Base-by-base conservation (phyloP, 2,113 vertebrate genomes). In the Phalacrocorax pelagicus region DNA sequence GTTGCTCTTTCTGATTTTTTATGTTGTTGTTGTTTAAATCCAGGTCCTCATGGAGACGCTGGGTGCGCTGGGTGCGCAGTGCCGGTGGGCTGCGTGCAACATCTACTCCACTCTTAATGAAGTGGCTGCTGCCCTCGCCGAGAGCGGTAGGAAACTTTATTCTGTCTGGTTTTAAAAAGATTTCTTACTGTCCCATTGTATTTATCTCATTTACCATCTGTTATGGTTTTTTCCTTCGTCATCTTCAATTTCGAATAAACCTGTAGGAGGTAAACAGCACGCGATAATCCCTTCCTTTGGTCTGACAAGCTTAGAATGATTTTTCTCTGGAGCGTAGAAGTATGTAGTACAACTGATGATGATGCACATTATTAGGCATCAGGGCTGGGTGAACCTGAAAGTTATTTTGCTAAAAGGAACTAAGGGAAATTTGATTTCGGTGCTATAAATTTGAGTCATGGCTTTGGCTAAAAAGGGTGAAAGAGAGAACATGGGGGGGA, bases 21-120 rank as follows among this genome's bases (percentile, higher is more conserved):
- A 42, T 42, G 42, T 11, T 17, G 34, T 26, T 10, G 19, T 10
- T 12, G 3, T 23, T 49, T 15, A 16, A 22, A 38, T 46, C 3
- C 92, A 99, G 99, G 99, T 99, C 47, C 98, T 99, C 57, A 99
- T 99, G 99, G 99, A 99, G 97, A 99, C 99, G 1, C 98, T 99
- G 67, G 98, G 99, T 1, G 99, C 99, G 4, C 55, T 99, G 97
- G 99, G 99, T 0, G 99, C 99, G 14, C 99, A 99, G 98, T 99
- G 99, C 97, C 97, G 99, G 36, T 99, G 99, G 99, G 99, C 99
- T 2, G 99, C 99, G 34, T 99, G 99, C 96, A 99, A 99, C 98
- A 99, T 99, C 97, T 99, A 99, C 97, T 99, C 99, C 63, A 99
- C 99, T 44, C 99, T 99, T 47, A 99, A 99, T 5, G 99, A 99